A percentile compares a stretch with the other conserved stretches of the same genome.
phyloP scores from a whole-genome alignment of 2,888 invertebrate genomes.

The Odontocerum albicorne region DNA sequence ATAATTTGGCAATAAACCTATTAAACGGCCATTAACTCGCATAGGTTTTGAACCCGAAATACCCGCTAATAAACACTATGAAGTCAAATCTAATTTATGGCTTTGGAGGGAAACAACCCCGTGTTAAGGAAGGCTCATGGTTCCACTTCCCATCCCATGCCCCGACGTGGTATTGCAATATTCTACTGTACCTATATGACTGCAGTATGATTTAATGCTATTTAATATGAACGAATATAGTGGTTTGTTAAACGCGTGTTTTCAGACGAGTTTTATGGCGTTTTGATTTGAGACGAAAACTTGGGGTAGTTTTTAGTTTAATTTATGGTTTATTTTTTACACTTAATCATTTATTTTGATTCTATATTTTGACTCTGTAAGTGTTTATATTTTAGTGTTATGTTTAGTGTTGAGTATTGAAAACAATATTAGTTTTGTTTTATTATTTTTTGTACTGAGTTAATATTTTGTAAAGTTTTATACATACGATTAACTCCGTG shows the following conservation, averaged over 20 bases:
- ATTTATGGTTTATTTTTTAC: conserved; percentile 5
- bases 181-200: no score
- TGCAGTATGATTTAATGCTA: conserved; percentile 1
- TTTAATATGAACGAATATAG: conserved; percentile 3
- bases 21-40: conserved; percentile 15
- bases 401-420: no score
- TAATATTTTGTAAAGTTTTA: background rate
- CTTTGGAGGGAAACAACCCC: no score
- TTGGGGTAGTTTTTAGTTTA: background rate
- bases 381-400: no score
- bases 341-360: no score
- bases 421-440: no score
- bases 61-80: conserved; percentile 8
- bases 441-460: no score
- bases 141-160: no score
- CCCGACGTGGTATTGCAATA: no score
- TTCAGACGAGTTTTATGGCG: conserved; percentile 3
- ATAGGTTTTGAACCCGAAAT: conserved; percentile 8
- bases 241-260: conserved; percentile 5
- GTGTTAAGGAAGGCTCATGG: no score
- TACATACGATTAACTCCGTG: no score
- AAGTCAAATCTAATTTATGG: conserved; percentile 28
- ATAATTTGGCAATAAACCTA: conserved; percentile 23
- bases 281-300: background rate
- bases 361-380: no score